Conservation (phyloP, 2,797 vertebrate genomes). For the Todus mexicanus region DNA sequence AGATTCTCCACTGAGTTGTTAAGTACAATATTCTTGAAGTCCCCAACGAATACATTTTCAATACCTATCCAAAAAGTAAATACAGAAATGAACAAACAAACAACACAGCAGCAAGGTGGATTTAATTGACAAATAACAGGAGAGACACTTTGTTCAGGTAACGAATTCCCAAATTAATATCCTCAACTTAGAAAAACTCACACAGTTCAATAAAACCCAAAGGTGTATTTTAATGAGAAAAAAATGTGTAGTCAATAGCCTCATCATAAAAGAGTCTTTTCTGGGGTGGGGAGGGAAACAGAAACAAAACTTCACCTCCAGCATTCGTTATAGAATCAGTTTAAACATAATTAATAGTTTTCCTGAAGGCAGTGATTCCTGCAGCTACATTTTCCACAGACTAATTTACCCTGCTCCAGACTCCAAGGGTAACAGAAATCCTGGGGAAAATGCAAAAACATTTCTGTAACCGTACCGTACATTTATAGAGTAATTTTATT, state of each 20-base stretch:
- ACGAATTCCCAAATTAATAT: neutral
- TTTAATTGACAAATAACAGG: neutral
- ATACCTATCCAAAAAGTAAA: neutral
- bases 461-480: neutral
- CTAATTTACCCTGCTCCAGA: slow-evolving; percentile 6
- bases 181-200: neutral
- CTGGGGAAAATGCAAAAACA: neutral
- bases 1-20: neutral
- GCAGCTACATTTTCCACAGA: neutral
- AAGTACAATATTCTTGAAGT: neutral
- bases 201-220: neutral
- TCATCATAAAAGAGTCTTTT: neutral
- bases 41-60: neutral
- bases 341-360: slow-evolving; percentile 44
- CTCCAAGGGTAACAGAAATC: slow-evolving; percentile 7
- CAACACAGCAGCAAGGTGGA: neutral
- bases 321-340: neutral
- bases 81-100: neutral
- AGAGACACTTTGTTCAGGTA: neutral
- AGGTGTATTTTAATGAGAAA: neutral
- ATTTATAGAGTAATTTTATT: neutral
- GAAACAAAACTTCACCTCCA: neutral
- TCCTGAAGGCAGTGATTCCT: neutral
- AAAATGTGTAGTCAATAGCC: neutral
- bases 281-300: neutral